Percentiles rank a stretch among this genome's conserved stretches.
These are phyloP conservation scores for Mormyrus proboscirostris DNA, from an alignment of 2,797 vertebrate genomes.

Conservation along the genomic window DNA sequence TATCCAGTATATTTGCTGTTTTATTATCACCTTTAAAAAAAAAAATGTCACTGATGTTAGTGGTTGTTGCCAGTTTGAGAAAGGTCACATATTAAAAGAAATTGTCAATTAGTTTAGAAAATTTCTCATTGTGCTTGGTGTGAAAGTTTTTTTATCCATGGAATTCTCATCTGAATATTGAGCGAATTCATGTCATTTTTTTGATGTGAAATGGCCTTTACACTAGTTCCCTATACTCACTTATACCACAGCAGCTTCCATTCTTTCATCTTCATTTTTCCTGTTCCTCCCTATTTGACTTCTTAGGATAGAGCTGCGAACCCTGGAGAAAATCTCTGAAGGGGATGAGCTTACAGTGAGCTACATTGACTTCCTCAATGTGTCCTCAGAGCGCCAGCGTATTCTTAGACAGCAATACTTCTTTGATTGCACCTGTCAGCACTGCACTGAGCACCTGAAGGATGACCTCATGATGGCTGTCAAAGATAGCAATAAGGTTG, in stretches of 20 bases:
- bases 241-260: neutral
- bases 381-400: conserved; percentile 71
- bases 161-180: neutral
- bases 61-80: neutral
- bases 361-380: conserved; percentile 83
- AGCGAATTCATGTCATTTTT: neutral
- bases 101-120: neutral
- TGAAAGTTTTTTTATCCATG: neutral
- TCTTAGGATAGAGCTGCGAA: conserved; percentile 82
- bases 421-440: conserved; percentile 78
- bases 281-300: neutral
- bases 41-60: neutral
- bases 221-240: neutral
- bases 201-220: neutral
- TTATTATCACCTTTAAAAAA: neutral
- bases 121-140: neutral
- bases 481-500: conserved; percentile 69
- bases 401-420: conserved; percentile 77
- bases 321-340: conserved; percentile 66
- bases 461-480: conserved; percentile 75
- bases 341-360: conserved; percentile 82
- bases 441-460: conserved; percentile 73
- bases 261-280: neutral
- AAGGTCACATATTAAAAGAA: neutral
- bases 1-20: neutral